Conservation (phyloP, 2,888 invertebrate genomes). For the Eupithecia exiguata region DNA sequence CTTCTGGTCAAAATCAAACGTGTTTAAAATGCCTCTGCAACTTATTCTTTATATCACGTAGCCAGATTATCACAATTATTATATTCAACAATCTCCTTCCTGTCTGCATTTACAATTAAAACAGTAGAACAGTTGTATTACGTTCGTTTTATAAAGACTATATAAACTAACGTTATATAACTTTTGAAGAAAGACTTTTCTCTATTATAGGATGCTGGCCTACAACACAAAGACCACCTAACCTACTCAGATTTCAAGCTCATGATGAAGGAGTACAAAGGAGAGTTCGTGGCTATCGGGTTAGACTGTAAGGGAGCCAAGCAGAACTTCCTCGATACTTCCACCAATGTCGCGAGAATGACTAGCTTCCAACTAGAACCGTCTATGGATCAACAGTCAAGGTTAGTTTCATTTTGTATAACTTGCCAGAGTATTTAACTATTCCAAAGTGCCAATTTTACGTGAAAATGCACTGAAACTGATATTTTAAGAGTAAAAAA, state of each 20-base stretch:
- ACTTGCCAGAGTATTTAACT: not conserved
- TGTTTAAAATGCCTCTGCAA: no score
- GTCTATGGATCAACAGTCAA: conserved; percentile 86
- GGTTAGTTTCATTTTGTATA: conserved; percentile 52
- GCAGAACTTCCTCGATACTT: conserved; percentile 96
- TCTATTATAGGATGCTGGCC: conserved; percentile 89
- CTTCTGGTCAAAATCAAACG: not conserved
- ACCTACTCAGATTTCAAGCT: conserved; percentile 96
- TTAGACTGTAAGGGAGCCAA: conserved; percentile 97
- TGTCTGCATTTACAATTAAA: no score
- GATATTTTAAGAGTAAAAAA: no score
- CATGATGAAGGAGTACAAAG: conserved; percentile 98
- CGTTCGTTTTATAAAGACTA: no score
- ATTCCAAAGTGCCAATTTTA: not conserved
- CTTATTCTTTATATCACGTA: no score
- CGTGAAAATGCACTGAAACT: not conserved
- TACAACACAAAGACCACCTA: conserved; percentile 94
- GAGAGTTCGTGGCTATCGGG: conserved; percentile 97
- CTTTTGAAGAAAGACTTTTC: no score
- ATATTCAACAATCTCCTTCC: no score
- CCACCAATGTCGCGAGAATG: conserved; percentile 97
- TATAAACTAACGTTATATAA: no score
- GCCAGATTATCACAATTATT: no score
- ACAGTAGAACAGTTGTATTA: no score
- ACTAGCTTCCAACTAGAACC: conserved; percentile 96